A percentile compares a stretch with the other conserved stretches of the same genome.
These are phyloP conservation scores for Gobiocypris rarus DNA, from an alignment of 2,113 vertebrate species.

Conservation along the genomic window DNA sequence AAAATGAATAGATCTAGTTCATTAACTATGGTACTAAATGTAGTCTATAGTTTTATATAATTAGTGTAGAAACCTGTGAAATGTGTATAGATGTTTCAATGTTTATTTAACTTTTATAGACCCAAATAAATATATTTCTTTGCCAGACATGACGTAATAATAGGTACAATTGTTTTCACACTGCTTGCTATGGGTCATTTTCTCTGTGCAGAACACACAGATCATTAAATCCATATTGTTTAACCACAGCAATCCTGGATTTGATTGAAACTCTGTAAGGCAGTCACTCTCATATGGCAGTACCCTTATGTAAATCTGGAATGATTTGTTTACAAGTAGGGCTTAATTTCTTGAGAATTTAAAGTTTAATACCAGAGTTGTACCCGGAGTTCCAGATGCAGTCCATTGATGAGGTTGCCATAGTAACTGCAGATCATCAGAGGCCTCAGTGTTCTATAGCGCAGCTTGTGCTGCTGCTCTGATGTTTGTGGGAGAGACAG, in stretches of 20 bases:
- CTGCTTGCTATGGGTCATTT: slow-evolving; percentile 20
- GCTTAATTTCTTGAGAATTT: background rate
- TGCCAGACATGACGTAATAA: background rate
- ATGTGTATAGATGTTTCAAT: too few relatives aligned
- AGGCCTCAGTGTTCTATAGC: slow-evolving; percentile 15
- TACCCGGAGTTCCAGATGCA: background rate
- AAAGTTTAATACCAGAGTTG: background rate
- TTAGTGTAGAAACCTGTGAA: too few relatives aligned
- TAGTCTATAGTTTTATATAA: too few relatives aligned
- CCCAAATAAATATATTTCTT: too few relatives aligned
- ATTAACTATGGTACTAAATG: too few relatives aligned
- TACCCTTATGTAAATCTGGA: background rate
- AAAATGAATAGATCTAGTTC: too few relatives aligned
- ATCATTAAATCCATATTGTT: slow-evolving; percentile 4
- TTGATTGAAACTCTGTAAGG: background rate
- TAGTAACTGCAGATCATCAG: slow-evolving; percentile 48
- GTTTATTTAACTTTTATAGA: too few relatives aligned
- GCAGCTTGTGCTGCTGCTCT: background rate
- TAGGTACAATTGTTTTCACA: background rate
- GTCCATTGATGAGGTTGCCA: slow-evolving; percentile 41
- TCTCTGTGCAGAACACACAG: background rate
- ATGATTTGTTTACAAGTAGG: background rate
- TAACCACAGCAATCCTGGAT: background rate
- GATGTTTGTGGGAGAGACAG: slow-evolving; percentile 25
- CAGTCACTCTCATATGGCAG: slow-evolving; percentile 5